Evolutionary conservation across 2,797 vertebrate genomes (phyloP), one percentile per base, ranked within the genome.

Genomic region (Cyclopterus lumpus): DNA sequence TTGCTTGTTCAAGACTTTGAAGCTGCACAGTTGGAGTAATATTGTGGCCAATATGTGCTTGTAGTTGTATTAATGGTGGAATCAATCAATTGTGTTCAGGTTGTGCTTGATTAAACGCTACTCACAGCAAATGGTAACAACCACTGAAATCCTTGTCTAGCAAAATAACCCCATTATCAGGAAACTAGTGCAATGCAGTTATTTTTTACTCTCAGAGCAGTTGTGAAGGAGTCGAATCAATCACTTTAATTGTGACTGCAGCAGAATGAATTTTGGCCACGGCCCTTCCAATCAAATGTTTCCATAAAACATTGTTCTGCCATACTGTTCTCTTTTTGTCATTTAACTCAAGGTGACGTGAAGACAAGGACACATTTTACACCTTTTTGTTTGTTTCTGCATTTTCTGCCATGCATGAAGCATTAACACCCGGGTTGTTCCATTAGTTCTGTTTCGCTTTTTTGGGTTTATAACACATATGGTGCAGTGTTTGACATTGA

Each of bases 201-300:
- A 61, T 80, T 83, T n/a, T 85, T 79, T 54, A 63, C 59, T 51
- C 26, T 5, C 18, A 42, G 62, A 38, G 24, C 15, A 34, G 38
- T 71, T 63, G 46, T 61, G 67, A 70, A 7, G 34, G 58, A 16
- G 48, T 20, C 46, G 62, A 75, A 86, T 80, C 76, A 68, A 74
- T 84, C 85, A 72, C 76, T 80, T 68, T 79, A 71, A 83, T 67
- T 75, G 87, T 68, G 82, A 73, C 51, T 11, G 71, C 69, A 63
- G 64, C 70, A 38, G 57, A 58, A 65, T 58, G 53, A 32, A 32
- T 71, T 77, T 65, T 28, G 68, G 12, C 40, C 40, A 30, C 70
- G 38, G 30, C 61, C 26, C 70, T 63, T 55, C 60, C 46, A 51
- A 51, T 77, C 59, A 69, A 61, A 83, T 51, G 66, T 72, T 74